Evolutionary conservation across 2,113 vertebrate species (phyloP), one percentile per base, ranked within the genome.

Genomic region (Clinocottus analis): DNA sequence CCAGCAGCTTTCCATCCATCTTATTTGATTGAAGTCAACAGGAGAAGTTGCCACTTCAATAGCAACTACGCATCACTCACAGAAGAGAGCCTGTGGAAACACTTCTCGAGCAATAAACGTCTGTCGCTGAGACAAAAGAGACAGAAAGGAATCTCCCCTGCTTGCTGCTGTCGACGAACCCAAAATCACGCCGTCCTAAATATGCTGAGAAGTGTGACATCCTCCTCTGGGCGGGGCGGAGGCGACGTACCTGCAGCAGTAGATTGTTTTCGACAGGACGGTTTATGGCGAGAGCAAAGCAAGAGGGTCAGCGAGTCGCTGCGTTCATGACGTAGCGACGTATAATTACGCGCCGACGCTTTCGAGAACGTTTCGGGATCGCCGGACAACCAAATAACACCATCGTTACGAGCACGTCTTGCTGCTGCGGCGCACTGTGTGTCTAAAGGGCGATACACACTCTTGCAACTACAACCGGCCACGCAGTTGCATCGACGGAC

Each of bases 181-280:
- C 53, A 75, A 8, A 75, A 31, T 47, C 39, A 53, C 27, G 19
- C 23, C 33, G 3, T 77, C 64, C 59, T 75, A 66, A 82, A 66
- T 72, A 63, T 63, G 53, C 62, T 43, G 27, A 1, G 7, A 83
- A 51, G 61, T 77, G 56, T 68, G 29, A 59, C 69, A 69, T 69
- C 75, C 45, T 75, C 66, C 71, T 66, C 70, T 53, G 41, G 65
- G 53, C 55, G 60, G 27, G 55, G 64, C 17, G 70, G 41, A 65
- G 61, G 53, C 55, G n/a, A 33, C 71, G 67, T 63, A 43, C 25
- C 53, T 77, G 47, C 45, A 74, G 55, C 80, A 83, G 78, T 39
- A 41, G 70, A 43, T 68, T 41, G 63, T 87, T 89, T 78, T 10
- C 43, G 68, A 79, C 68, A 65, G 65, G 80, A 85, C 73, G 51